A percentile compares a stretch with the other conserved stretches of the same genome.
Evolutionary conservation across 2,797 vertebrate genomes (phyloP).

Genomic region (Amblyraja radiata): DNA sequence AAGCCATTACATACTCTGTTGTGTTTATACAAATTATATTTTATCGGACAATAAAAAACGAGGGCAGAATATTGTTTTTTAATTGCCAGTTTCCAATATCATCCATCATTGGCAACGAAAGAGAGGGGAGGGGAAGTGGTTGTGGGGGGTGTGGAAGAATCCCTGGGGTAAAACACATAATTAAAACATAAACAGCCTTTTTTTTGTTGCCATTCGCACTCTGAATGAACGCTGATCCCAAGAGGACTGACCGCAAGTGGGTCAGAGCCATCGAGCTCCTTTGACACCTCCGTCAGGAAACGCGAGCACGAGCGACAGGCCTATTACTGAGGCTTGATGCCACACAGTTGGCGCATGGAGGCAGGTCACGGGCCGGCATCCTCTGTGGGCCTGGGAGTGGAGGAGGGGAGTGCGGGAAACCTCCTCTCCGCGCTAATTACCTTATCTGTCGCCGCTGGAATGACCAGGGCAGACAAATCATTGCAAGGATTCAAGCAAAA

Average conservation of each 20-base stretch:
- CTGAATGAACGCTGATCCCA: constrained; percentile 59
- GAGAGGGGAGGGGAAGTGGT: constrained; percentile 40
- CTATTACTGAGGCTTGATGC: background rate
- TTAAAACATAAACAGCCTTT: constrained; percentile 65
- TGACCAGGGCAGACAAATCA: background rate
- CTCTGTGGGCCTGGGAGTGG: background rate
- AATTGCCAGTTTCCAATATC: constrained; percentile 50
- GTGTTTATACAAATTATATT: constrained; percentile 35
- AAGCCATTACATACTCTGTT: constrained; percentile 40
- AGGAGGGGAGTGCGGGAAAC: background rate
- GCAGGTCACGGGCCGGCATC: background rate
- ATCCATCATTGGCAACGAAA: constrained; percentile 52
- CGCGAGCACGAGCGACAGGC: constrained; percentile 51
- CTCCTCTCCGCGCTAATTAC: background rate
- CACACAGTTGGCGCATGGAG: constrained; percentile 33
- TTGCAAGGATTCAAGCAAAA: background rate
- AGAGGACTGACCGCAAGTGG: constrained; percentile 51
- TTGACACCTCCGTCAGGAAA: constrained; percentile 43
- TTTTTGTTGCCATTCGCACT: constrained; percentile 58
- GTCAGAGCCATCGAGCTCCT: constrained; percentile 46
- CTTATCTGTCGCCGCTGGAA: background rate
- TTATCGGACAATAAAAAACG: constrained; percentile 39
- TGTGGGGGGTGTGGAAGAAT: constrained; percentile 41
- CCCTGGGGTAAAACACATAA: constrained; percentile 58
- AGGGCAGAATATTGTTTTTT: constrained; percentile 24